Base-by-base conservation (phyloP, 2,113 vertebrate species). In the Carlito syrichta region DNA sequence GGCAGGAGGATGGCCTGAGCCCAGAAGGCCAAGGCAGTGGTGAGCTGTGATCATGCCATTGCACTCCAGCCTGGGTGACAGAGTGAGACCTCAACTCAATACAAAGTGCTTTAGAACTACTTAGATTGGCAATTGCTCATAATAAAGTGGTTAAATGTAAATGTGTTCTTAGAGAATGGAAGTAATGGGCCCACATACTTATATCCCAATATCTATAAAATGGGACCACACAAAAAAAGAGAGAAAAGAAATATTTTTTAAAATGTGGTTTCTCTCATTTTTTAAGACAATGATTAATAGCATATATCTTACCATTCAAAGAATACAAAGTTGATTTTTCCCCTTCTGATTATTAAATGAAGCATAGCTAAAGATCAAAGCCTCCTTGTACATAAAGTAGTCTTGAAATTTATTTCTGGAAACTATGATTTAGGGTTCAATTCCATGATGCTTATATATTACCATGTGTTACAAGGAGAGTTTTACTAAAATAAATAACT, bases 21-120 rank as follows among this genome's bases (percentile, higher is more conserved):
- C n/a, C n/a, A n/a, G n/a, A n/a, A n/a, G n/a, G n/a, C n/a, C n/a
- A n/a, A n/a, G n/a, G n/a, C n/a, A n/a, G n/a, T n/a, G n/a, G n/a
- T n/a, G n/a, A n/a, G n/a, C n/a, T n/a, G n/a, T n/a, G n/a, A n/a
- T n/a, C n/a, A n/a, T n/a, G n/a, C n/a, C n/a, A n/a, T n/a, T n/a
- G n/a, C n/a, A n/a, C n/a, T n/a, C n/a, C n/a, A n/a, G n/a, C n/a
- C n/a, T n/a, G n/a, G n/a, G n/a, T n/a, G n/a, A n/a, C n/a, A n/a
- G n/a, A n/a, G n/a, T n/a, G n/a, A n/a, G n/a, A n/a, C n/a, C n/a
- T n/a, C n/a, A n/a, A n/a, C n/a, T n/a, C n/a, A n/a, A n/a, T n/a
- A n/a, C n/a, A n/a, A n/a, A n/a, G n/a, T 25, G 10, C 35, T 93
- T 96, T 81, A 60, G 87, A 94, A 87, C 19, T 68, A 78, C 73